Evolutionary conservation across 2,113 vertebrate genomes (phyloP).

Genomic region (Oryzias javanicus): DNA sequence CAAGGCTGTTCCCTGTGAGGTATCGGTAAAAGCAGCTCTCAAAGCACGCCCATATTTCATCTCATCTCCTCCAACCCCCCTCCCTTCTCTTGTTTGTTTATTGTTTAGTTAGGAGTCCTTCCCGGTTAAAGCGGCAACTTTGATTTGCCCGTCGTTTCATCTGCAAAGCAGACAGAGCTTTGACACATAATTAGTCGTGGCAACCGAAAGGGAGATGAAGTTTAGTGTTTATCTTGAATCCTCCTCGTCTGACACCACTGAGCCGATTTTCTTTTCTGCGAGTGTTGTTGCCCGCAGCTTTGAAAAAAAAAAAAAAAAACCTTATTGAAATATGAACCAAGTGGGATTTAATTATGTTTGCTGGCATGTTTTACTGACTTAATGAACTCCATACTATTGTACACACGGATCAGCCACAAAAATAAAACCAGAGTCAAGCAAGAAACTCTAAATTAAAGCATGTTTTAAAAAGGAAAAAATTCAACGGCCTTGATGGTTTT

Average conservation of each 20-base stretch:
- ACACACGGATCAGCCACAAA: too few species aligned
- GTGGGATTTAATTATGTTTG: slow-evolving; percentile 10
- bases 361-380: not conserved
- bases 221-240: slow-evolving; percentile 31
- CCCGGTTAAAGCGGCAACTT: slow-evolving; percentile 25
- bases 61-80: slow-evolving; percentile 25
- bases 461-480: too few species aligned
- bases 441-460: not conserved
- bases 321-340: slow-evolving; percentile 4
- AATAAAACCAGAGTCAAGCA: not conserved
- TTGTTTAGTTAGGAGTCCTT: slow-evolving; percentile 34
- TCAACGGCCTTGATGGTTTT: not conserved
- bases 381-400: not conserved
- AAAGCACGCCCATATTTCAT: slow-evolving; percentile 53
- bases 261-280: slow-evolving; percentile 5
- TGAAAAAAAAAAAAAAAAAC: slow-evolving; percentile 8
- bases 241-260: slow-evolving; percentile 25
- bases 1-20: slow-evolving; percentile 56
- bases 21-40: slow-evolving; percentile 43
- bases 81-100: slow-evolving; percentile 42
- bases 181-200: slow-evolving; percentile 46
- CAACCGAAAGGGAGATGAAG: slow-evolving; percentile 41
- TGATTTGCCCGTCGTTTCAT: slow-evolving; percentile 57
- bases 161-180: slow-evolving; percentile 37
- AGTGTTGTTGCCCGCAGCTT: slow-evolving; percentile 17